Evolutionary conservation across 2,888 invertebrate species (phyloP).

Genomic region (Sceliomorpha sp.): DNA sequence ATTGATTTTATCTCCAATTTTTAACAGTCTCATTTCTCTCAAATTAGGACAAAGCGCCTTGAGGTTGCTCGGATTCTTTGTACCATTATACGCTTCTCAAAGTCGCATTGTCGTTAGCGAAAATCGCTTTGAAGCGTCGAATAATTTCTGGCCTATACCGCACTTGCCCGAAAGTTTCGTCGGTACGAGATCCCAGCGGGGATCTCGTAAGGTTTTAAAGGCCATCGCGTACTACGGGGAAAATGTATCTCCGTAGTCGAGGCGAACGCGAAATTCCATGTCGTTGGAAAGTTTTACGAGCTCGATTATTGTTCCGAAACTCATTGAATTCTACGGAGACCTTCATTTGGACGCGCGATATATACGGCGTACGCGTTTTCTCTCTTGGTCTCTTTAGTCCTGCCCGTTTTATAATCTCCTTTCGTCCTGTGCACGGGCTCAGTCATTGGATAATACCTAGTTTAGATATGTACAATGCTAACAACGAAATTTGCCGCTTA

Average conservation of each 20-base stretch:
- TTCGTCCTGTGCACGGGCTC: too few species aligned
- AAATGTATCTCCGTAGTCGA: constrained; percentile 41
- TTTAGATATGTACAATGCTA: too few species aligned
- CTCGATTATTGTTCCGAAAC: constrained; percentile 51
- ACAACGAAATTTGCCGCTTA: too few species aligned
- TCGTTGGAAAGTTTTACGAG: constrained; percentile 49
- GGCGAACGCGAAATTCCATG: constrained; percentile 45
- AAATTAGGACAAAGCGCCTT: background rate
- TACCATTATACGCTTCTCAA: constrained; percentile 24
- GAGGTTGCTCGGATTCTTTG: constrained; percentile 12
- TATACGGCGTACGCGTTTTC: constrained; percentile 17
- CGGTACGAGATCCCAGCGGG: constrained; percentile 37
- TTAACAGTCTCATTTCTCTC: constrained; percentile 8
- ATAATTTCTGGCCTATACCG: constrained; percentile 46
- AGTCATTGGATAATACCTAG: too few species aligned
- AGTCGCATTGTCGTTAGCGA: constrained; percentile 42
- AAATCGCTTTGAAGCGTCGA: constrained; percentile 48
- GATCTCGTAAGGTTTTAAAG: constrained; percentile 50
- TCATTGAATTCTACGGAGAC: constrained; percentile 46
- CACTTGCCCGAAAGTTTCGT: constrained; percentile 38
- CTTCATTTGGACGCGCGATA: constrained; percentile 35
- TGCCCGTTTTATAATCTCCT: too few species aligned
- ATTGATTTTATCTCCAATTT: too few species aligned
- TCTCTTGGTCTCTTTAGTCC: too few species aligned
- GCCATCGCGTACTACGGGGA: constrained; percentile 37